These are phyloP conservation scores for Hippocampus mohnikei DNA, from an alignment of 2,113 vertebrate genomes.

Conservation along the genomic window DNA sequence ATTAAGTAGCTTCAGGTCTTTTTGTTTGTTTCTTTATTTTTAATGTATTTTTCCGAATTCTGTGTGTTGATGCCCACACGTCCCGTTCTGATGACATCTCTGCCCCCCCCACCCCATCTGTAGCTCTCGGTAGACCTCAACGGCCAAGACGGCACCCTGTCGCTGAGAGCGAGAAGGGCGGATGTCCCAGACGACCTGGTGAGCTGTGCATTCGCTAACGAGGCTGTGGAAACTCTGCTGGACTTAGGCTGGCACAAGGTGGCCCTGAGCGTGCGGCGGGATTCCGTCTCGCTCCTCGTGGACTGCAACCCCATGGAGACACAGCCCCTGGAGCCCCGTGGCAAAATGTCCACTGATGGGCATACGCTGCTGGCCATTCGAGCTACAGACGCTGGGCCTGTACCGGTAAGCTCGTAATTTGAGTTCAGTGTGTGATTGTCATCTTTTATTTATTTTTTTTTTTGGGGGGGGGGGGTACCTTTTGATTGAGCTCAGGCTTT, in stretches of 20 bases:
- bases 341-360: constrained; percentile 64
- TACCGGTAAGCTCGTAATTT: constrained; percentile 64
- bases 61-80: not conserved
- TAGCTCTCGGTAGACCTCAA: constrained; percentile 88
- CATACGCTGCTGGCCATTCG: constrained; percentile 81
- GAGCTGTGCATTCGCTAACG: constrained; percentile 76
- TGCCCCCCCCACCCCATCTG: no score
- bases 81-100: not conserved
- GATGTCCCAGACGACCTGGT: constrained; percentile 42
- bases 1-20: not conserved
- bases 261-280: constrained; percentile 75
- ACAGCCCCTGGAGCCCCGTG: constrained; percentile 75
- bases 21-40: not conserved
- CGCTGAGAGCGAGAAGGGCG: constrained; percentile 70
- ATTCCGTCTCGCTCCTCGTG: constrained; percentile 76
- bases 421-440: no score
- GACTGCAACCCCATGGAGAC: constrained; percentile 85
- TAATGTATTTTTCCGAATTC: no score
- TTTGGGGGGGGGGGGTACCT: not conserved
- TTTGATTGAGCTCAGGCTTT: no score
- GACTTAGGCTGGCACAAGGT: constrained; percentile 91
- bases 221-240: constrained; percentile 79
- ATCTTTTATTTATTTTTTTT: not conserved
- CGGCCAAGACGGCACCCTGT: constrained; percentile 79
- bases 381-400: constrained; percentile 72